phyloP scores from a whole-genome alignment of 2,113 vertebrate species.

The Caloenas nicobarica region DNA sequence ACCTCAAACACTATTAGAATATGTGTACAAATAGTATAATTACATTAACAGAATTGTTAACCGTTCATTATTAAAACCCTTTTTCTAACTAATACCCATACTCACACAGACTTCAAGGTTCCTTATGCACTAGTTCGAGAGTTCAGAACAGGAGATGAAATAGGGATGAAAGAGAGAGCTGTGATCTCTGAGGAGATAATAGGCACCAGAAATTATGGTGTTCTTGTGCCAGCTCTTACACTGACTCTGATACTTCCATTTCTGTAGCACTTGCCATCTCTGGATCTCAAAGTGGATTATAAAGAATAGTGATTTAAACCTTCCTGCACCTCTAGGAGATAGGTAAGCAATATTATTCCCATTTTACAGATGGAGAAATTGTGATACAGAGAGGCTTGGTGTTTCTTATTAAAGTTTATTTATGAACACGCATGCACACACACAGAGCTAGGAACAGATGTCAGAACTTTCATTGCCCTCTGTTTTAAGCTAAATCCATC shows the following conservation, averaged over 20 bases:
- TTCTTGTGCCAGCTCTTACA: constrained; percentile 61
- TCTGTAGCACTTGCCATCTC: constrained; percentile 73
- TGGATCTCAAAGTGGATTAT: constrained; percentile 75
- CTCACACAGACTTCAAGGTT: background rate
- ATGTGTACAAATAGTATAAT: background rate
- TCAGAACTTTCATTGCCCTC: constrained; percentile 16
- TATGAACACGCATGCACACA: constrained; percentile 9
- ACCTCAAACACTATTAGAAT: background rate
- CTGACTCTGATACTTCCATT: constrained; percentile 71
- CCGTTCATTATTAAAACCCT: background rate
- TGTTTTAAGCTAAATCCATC: constrained; percentile 34
- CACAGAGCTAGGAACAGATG: background rate
- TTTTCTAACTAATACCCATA: background rate
- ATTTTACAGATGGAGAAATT: constrained; percentile 73
- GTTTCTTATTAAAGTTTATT: constrained; percentile 12
- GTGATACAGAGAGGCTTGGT: constrained; percentile 69
- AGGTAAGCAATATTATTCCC: constrained; percentile 71
- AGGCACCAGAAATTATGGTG: constrained; percentile 58
- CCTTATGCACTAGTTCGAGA: background rate
- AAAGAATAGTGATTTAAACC: constrained; percentile 73
- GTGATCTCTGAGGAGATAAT: constrained; percentile 38
- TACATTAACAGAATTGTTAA: background rate
- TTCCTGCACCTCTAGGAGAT: constrained; percentile 71
- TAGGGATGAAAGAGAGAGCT: constrained; percentile 27
- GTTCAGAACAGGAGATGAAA: background rate